Base-by-base conservation (phyloP, 1,140 invertebrate species). In the Anthonomus grandis region DNA sequence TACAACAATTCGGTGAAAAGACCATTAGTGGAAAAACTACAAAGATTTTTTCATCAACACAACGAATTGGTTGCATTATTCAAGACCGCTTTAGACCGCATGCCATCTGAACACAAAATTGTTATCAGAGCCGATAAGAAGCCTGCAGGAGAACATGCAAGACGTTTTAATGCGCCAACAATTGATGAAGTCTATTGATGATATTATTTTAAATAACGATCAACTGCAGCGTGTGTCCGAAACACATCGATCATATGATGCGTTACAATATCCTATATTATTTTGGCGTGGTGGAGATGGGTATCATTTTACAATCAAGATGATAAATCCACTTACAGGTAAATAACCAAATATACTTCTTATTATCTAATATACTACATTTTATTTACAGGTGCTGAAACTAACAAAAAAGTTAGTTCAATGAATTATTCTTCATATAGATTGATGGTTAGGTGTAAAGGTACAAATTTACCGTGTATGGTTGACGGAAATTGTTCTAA, bases 251-350 rank as follows among this genome's bases (percentile, higher is more conserved):
- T 49, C 76, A 79, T 66, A 79, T 62, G 74, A 78, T 62, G 74
- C 77, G 15, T 63, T 79, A 31, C 76, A 79, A 68, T 79, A 79
- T 70, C 75, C 73, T 21, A 55, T 78, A 3, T 62, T 79, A 25
- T 79, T 76, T 68, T 76, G 72, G 65, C 52, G 74, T 63, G 76
- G 78, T 23, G 69, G 76, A 64, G 71, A 78, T 68, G 74, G 70
- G 53, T 77, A 77, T 69, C 41, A 71, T 67, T 68, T 77, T 38
- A 57, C 65, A 36, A 71, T 78, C 44, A 70, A 69, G 58, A 59
- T 70, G 66, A 62, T 68, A 62, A 68, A 77, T 73, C 47, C 54
- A 59, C 23, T 47, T 53, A 68, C 12, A 63, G 74, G 58, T 49
- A 21, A 5, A 15, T 31, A 57, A 64, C 57, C 48, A 34, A 75